Percentiles rank a stretch among this genome's conserved stretches.
Evolutionary conservation across 1,140 invertebrate genomes (phyloP).

Genomic region (Laupala kohalensis): DNA sequence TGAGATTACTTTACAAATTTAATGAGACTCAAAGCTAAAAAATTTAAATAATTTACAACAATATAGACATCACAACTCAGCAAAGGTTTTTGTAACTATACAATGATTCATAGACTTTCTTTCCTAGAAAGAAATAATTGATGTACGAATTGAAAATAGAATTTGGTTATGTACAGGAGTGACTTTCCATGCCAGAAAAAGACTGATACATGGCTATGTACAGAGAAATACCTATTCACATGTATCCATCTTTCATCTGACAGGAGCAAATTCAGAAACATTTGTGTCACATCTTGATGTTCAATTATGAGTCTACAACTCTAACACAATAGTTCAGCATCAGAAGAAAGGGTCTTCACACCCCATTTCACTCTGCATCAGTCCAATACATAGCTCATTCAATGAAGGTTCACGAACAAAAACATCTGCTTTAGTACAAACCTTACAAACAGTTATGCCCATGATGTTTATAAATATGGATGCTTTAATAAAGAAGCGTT

Average conservation of each 20-base stretch:
- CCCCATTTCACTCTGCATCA: neutral
- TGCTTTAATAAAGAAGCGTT: neutral
- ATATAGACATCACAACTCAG: neutral
- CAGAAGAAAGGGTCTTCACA: neutral
- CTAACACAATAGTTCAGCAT: neutral
- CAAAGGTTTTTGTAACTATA: constrained; percentile 1
- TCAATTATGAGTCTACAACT: neutral
- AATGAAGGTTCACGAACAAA: neutral
- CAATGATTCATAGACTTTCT: constrained; percentile 2
- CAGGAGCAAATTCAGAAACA: neutral
- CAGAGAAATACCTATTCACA: neutral
- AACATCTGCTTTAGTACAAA: neutral
- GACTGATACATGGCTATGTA: neutral
- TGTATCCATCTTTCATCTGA: neutral
- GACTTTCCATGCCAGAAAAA: neutral
- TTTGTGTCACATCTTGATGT: neutral
- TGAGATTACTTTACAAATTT: constrained; percentile 8
- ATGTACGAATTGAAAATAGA: constrained; percentile 2
- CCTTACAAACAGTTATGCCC: neutral
- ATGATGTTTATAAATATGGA: neutral
- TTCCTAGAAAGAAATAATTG: constrained; percentile 6
- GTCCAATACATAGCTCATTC: neutral
- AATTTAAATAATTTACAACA: constrained; percentile 2
- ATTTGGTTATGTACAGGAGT: neutral
- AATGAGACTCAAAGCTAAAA: neutral